Evolutionary conservation across 2,888 invertebrate genomes (phyloP).

Genomic region (Lordiphosa andalusiaca): DNA sequence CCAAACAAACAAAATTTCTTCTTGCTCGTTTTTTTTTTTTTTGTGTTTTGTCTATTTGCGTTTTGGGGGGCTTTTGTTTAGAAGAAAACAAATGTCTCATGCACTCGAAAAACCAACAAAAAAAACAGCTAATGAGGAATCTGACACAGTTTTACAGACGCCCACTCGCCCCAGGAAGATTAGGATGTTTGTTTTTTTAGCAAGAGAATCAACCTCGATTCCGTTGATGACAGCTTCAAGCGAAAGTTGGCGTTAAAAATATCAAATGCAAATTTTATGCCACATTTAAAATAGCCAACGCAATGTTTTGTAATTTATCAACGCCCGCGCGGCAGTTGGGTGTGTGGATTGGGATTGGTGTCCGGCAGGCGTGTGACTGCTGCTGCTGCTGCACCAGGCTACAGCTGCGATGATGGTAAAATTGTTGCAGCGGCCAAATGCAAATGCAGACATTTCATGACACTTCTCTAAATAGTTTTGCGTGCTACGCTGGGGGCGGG

Average conservation of each 20-base stretch:
- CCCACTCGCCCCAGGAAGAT: conserved; percentile 16
- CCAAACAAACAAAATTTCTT: conserved; percentile 42
- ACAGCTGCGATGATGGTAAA: conserved; percentile 42
- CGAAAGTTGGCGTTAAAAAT: conserved; percentile 28
- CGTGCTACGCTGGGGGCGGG: conserved; percentile 58
- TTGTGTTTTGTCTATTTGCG: too few species aligned
- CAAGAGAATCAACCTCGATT: conserved; percentile 24
- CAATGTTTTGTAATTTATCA: conserved; percentile 73
- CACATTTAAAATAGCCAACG: conserved; percentile 69
- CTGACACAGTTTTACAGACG: conserved; percentile 62
- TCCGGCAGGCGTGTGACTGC: conserved; percentile 65
- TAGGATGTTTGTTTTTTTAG: conserved; percentile 15
- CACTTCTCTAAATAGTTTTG: conserved; percentile 74
- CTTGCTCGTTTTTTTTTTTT: too few species aligned
- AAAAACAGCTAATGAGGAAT: conserved; percentile 60
- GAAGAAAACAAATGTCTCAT: conserved; percentile 44
- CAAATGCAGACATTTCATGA: conserved; percentile 74
- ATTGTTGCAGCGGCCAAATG: conserved; percentile 49
- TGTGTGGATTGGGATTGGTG: conserved; percentile 18
- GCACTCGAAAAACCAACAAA: conserved; percentile 39
- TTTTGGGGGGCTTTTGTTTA: background rate
- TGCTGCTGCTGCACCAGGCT: conserved; percentile 32
- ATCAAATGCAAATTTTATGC: conserved; percentile 71
- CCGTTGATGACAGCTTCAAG: conserved; percentile 31
- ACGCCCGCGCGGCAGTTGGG: conserved; percentile 49